Base-by-base conservation (phyloP, 2,888 invertebrate species). In the Ecdyonurus torrentis region DNA sequence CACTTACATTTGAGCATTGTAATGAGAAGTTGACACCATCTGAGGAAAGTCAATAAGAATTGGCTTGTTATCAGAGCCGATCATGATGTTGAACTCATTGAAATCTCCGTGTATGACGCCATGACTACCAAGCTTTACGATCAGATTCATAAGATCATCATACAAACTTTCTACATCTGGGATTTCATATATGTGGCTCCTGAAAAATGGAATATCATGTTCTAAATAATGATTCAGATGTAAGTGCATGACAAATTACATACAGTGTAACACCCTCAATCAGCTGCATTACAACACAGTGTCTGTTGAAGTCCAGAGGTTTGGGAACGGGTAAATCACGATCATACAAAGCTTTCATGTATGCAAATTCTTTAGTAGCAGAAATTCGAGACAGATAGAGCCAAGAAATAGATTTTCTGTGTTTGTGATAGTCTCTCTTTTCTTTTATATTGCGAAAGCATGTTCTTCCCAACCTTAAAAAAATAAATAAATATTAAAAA, bases 81-180 rank as follows among this genome's bases (percentile, higher is more conserved):
- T 79, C 87, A 99, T 92, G 66, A 99, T 84, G 75, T 99, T 99
- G 76, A 99, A 99, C 77, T 99, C 99, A 73, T 99, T 99, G 74
- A 97, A 99, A 79, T 99, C 99, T 0, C 97, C 92, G 74, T 99
- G 99, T 69, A 99, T 98, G 1, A 99, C 91, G 0, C 99, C 99
- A 70, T 90, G 87, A 77, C 91, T 89, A 23, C 89, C 99, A 62
- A 99, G 81, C 53, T 85, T 82, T 0, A 97, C 86, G 60, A 99
- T 89, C 25, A 98, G 78, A 69, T 90, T 83, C 97, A 99, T 97
- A 64, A 98, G 81, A 70, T 94, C 89, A 70, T 94, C 93, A 72
- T 96, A 99, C 0, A 98, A 78, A 1, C 77, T 78, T 67, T 87
- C 90, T 0, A 87, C 81, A 71, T 93, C 84, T 1, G 76, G 74